Conservation (phyloP, 1,140 invertebrate species). For the Macrocentrus cingulum region DNA sequence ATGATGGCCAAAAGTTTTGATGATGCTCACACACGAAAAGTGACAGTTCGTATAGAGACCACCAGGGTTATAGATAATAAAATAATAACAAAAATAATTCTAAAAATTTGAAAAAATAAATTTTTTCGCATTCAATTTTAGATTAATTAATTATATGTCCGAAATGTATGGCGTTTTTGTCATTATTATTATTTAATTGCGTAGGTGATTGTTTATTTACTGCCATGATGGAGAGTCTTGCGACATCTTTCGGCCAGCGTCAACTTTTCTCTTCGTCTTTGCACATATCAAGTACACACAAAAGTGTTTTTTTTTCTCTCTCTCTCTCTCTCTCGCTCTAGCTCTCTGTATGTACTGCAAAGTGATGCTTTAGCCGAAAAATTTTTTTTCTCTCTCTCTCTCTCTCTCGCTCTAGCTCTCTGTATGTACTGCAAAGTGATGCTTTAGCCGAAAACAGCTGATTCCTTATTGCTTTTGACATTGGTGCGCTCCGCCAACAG, state of each 20-base stretch:
- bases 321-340: no score
- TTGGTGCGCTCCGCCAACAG: not conserved
- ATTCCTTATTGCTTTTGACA: conserved; percentile 6
- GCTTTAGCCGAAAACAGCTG: conserved; percentile 24
- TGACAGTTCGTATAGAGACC: conserved; percentile 14
- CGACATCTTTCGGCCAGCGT: conserved; percentile 5
- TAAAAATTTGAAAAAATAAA: no score
- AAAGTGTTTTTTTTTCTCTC: no score
- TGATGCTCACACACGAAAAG: not conserved
- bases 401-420: no score
- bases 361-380: conserved; percentile 21
- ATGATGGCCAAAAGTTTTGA: no score
- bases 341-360: conserved; percentile 11
- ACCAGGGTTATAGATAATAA: not conserved
- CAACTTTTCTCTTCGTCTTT: not conserved
- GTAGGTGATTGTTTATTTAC: not conserved
- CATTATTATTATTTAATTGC: no score
- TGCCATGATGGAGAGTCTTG: not conserved
- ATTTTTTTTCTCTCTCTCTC: no score
- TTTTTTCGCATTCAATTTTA: no score
- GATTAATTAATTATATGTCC: no score
- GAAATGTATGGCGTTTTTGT: no score
- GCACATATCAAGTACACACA: no score
- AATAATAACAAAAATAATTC: no score
- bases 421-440: conserved; percentile 18